These are phyloP conservation scores for Felis chaus DNA, from an alignment of 2,113 vertebrate genomes.

Conservation along the genomic window DNA sequence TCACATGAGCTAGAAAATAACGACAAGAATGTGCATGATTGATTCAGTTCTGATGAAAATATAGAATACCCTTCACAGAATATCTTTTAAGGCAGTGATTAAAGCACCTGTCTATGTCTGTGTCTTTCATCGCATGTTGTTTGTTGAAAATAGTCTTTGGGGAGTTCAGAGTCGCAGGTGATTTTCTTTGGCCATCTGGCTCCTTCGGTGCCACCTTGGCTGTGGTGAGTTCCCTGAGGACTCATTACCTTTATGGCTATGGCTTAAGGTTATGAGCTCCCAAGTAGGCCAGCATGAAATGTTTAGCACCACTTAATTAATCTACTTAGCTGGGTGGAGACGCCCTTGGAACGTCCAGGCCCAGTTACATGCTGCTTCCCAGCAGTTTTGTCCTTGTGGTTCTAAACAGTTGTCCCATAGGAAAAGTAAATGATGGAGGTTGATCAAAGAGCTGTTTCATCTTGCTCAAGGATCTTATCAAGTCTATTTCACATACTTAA, in stretches of 20 bases:
- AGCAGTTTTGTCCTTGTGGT: not conserved
- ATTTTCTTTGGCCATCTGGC: constrained; percentile 29
- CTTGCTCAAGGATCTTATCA: not conserved
- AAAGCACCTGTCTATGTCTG: not conserved
- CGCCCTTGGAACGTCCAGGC: constrained; percentile 3
- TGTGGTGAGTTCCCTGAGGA: constrained; percentile 44
- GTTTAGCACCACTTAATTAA: not conserved
- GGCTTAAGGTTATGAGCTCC: not conserved
- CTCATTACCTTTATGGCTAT: constrained; percentile 30
- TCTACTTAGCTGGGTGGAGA: not conserved
- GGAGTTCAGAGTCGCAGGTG: not conserved
- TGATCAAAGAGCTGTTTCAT: not conserved
- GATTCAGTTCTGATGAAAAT: constrained; percentile 7
- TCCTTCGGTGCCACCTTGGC: not conserved
- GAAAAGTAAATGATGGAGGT: not conserved
- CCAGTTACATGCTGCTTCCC: not conserved
- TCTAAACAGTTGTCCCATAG: not conserved
- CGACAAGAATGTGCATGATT: not conserved
- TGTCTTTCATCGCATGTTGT: not conserved
- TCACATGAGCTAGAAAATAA: not conserved
- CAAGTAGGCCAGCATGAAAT: constrained; percentile 49
- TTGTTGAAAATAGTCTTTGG: constrained; percentile 33
- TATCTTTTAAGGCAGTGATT: not conserved
- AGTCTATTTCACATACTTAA: not conserved
- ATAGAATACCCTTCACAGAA: not conserved